Evolutionary conservation across 2,888 invertebrate species (phyloP).

Genomic region (Tetramorium bicarinatum): DNA sequence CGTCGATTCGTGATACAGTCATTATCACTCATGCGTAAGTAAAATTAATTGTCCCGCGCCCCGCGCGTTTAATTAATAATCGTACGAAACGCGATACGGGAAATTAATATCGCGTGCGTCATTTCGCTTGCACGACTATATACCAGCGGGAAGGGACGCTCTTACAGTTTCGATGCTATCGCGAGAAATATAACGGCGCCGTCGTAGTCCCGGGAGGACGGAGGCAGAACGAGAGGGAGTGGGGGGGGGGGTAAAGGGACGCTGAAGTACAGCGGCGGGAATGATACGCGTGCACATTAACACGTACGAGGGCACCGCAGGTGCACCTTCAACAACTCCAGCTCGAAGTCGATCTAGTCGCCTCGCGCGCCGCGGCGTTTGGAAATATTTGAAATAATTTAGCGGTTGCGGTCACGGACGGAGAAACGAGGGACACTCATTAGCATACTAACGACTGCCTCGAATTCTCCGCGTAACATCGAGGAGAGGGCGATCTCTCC

Average conservation of each 20-base stretch:
- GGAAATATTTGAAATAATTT: slow-evolving; percentile 83
- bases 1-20: slow-evolving; percentile 19
- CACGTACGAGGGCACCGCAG: slow-evolving; percentile 20
- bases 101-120: slow-evolving; percentile 71
- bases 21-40: slow-evolving; percentile 23
- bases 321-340: slow-evolving; percentile 25
- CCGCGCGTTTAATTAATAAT: slow-evolving; percentile 68
- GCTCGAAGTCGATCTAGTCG: neutral
- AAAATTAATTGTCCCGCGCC: slow-evolving; percentile 31
- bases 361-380: slow-evolving; percentile 41
- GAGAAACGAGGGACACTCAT: slow-evolving; percentile 78
- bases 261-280: slow-evolving; percentile 71
- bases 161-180: slow-evolving; percentile 75
- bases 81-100: slow-evolving; percentile 66
- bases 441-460: slow-evolving; percentile 85
- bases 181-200: slow-evolving; percentile 73
- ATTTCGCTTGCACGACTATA: slow-evolving; percentile 58
- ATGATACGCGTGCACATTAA: slow-evolving; percentile 57
- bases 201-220: slow-evolving; percentile 63
- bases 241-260: slow-evolving; percentile 54
- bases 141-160: slow-evolving; percentile 52
- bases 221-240: slow-evolving; percentile 15
- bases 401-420: slow-evolving; percentile 72
- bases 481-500: slow-evolving; percentile 65
- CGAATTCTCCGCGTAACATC: slow-evolving; percentile 81